phyloP scores from a whole-genome alignment of 2,797 vertebrate species.

The Spinus olivaceus region DNA sequence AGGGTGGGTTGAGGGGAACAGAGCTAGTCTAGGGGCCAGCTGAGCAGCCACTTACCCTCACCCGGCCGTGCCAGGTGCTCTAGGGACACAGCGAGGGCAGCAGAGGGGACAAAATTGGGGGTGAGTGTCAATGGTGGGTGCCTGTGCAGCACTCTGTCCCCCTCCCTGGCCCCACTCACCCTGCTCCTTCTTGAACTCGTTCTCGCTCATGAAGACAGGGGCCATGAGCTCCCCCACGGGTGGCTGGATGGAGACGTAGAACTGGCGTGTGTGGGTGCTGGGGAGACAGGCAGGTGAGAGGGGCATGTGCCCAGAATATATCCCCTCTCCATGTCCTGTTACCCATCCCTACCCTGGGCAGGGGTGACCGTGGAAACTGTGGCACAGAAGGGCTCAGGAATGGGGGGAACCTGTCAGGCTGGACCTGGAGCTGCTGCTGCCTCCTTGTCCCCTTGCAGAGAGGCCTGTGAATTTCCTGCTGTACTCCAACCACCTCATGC shows the following conservation, averaged over 20 bases:
- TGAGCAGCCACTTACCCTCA: conserved; percentile 49
- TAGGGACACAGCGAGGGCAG: not conserved
- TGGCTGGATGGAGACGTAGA: conserved; percentile 95
- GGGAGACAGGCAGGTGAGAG: not conserved
- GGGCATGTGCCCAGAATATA: not conserved
- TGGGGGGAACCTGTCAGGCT: not conserved
- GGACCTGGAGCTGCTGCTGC: not conserved
- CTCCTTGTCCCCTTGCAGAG: not conserved
- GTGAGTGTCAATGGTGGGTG: not conserved
- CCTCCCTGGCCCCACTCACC: conserved; percentile 71
- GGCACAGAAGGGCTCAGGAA: not conserved
- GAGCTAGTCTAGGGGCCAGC: conserved; percentile 13
- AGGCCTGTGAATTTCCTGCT: not conserved
- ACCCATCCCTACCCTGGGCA: not conserved
- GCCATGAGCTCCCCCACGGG: conserved; percentile 95
- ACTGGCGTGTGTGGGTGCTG: conserved; percentile 91
- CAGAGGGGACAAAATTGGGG: conserved; percentile 42
- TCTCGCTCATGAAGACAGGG: conserved; percentile 92
- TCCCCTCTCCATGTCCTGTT: rapidly evolving
- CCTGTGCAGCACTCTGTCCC: rapidly evolving
- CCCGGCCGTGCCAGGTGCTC: conserved; percentile 22
- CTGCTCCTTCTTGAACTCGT: conserved; percentile 96
- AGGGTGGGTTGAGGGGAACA: not conserved
- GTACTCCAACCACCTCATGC: rapidly evolving
- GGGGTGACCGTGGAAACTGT: not conserved